Percentiles rank a stretch among this genome's conserved stretches.
Evolutionary conservation across 2,888 invertebrate species (phyloP).

Genomic region (Chaetoderma sp.): DNA sequence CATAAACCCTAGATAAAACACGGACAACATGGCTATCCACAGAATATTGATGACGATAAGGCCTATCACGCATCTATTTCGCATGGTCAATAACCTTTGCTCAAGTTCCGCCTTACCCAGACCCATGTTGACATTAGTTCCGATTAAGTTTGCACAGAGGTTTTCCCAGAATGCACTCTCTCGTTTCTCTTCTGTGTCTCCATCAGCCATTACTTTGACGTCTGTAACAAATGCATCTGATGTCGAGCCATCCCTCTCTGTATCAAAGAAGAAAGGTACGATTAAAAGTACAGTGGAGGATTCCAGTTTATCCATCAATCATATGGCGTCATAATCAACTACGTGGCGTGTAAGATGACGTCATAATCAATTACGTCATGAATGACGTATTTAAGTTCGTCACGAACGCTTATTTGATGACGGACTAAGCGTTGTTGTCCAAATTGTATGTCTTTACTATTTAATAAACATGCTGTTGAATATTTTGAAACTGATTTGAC

Average conservation of each 20-base stretch:
- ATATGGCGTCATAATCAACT: no score
- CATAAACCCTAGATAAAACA: constrained; percentile 42
- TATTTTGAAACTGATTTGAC: no score
- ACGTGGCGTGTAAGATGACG: no score
- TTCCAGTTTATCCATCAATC: no score
- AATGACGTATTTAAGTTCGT: no score
- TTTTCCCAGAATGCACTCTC: constrained; percentile 45
- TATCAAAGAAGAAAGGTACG: no score
- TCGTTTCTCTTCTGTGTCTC: constrained; percentile 26
- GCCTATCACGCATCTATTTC: constrained; percentile 40
- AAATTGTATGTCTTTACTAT: no score
- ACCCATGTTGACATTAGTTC: constrained; percentile 41
- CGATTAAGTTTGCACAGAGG: constrained; percentile 36
- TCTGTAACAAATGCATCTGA: not conserved
- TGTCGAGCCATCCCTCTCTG: not conserved
- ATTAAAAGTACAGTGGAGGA: no score
- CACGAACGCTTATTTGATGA: no score
- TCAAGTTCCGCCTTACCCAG: constrained; percentile 40
- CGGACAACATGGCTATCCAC: constrained; percentile 45
- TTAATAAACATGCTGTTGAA: no score
- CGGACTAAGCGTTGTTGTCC: no score
- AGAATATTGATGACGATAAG: constrained; percentile 40
- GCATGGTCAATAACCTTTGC: constrained; percentile 31
- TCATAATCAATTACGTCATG: no score
- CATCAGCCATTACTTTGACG: constrained; percentile 25